Percentiles rank a stretch among this genome's conserved stretches.
These are phyloP conservation scores for Halcyon smyrnensis DNA, from an alignment of 2,797 vertebrate species.

Conservation along the genomic window DNA sequence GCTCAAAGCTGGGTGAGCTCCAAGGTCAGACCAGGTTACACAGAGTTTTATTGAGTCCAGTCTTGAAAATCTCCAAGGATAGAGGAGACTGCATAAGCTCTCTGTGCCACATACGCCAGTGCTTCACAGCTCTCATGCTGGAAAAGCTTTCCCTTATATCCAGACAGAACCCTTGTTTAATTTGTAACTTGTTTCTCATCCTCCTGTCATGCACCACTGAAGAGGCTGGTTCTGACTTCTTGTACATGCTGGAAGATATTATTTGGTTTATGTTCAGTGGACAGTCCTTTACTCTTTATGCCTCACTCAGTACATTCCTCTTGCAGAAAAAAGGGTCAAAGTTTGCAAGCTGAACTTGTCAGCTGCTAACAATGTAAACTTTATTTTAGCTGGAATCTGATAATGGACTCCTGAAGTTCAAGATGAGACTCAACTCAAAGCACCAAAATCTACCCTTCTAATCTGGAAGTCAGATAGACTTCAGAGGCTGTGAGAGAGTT, in stretches of 20 bases:
- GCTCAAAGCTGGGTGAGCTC: not conserved
- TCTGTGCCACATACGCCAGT: not conserved
- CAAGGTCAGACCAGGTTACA: not conserved
- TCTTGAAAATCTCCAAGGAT: not conserved
- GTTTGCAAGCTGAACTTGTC: not conserved
- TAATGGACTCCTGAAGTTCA: not conserved
- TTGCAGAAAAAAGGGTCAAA: not conserved
- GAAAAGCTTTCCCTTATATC: not conserved
- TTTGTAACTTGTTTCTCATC: not conserved
- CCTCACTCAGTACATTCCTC: not conserved
- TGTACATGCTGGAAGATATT: not conserved
- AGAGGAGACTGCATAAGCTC: not conserved
- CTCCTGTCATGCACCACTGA: not conserved
- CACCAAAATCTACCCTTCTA: not conserved
- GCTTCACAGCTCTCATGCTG: not conserved
- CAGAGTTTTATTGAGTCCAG: not conserved
- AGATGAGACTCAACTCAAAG: not conserved
- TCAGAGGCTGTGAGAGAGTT: not conserved
- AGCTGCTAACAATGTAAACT: not conserved
- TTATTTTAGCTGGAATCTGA: not conserved
- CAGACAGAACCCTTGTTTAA: not conserved
- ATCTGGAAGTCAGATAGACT: not conserved
- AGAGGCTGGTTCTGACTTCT: not conserved
- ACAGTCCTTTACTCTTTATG: not conserved
- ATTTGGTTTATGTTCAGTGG: not conserved